phyloP scores from a whole-genome alignment of 2,113 vertebrate species.

The Columbina picui region DNA sequence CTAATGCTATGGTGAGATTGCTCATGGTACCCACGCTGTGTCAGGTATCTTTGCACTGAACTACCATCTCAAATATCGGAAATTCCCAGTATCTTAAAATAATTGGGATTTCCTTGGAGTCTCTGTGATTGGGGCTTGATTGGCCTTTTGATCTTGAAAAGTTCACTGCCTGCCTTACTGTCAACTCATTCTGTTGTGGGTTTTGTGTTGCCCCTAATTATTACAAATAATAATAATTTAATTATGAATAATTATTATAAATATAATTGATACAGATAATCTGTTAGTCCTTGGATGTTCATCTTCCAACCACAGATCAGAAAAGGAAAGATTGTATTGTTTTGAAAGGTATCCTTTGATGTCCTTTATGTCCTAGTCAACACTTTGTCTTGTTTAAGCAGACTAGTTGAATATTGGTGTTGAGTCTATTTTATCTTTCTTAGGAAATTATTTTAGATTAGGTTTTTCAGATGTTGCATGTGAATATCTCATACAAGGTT shows the following conservation, averaged over 20 bases:
- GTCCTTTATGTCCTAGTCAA: not conserved
- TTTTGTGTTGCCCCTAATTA: not conserved
- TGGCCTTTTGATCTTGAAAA: not conserved
- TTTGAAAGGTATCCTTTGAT: not conserved
- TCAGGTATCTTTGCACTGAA: not conserved
- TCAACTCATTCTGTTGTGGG: not conserved
- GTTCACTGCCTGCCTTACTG: not conserved
- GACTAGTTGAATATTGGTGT: not conserved
- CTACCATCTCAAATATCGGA: not conserved
- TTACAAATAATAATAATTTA: not conserved
- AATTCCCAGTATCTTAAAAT: not conserved
- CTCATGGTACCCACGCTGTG: not conserved
- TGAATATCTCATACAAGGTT: not conserved
- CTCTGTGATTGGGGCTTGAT: not conserved
- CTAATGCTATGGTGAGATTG: not conserved
- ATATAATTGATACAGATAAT: not conserved
- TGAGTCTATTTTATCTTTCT: not conserved
- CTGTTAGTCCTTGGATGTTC: not conserved
- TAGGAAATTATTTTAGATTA: not conserved
- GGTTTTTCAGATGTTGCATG: not conserved
- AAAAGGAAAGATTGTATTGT: not conserved
- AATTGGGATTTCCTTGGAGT: not conserved
- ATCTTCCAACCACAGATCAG: not conserved
- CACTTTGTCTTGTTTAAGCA: not conserved
- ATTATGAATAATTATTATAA: not conserved